Base-by-base conservation (phyloP, 2,113 vertebrate species). In the Oostethus manadensis region DNA sequence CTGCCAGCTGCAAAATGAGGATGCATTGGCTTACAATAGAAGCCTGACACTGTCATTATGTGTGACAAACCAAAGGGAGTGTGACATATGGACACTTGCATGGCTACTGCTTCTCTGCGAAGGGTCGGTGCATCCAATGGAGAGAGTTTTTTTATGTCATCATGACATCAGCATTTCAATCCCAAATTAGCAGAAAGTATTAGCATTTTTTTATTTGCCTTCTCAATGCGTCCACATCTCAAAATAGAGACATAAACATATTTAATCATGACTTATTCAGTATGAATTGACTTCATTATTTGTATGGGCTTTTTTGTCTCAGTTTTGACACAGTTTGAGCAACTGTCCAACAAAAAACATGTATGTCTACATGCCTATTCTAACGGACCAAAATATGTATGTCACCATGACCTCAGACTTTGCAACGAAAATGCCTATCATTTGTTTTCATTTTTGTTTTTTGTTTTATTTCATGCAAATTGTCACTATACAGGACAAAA, bases 71-170 rank as follows among this genome's bases (percentile, higher is more conserved):
- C 38, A 14, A 14, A 58, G 23, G 44, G 22, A n/a, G 43, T 33
- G 43, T 2, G 16, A 42, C 38, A 42, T 4, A 40, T 73, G 66
- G 75, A 77, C 67, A 70, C 58, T 77, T 53, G 54, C 51, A 56
- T 4, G 29, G 20, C 58, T 56, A 43, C 18, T 29, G 17, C 64
- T 56, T 18, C 60, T 60, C 51, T 67, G 64, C 55, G 49, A 16
- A 64, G 66, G 58, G 70, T 77, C 67, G 65, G 43, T 69, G 74
- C 73, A 62, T 70, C 67, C 71, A 77, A 80, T 72, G 74, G 64
- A 14, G 11, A 55, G 20, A 40, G 38, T 13, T 7, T 14, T n/a
- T 10, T 55, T 40, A 21, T 55, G 38, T 40, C 20, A 55, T 40
- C 35, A 14, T 15, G 53, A 55, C 10, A 35, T 42, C 53, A 29